Evolutionary conservation across 2,888 invertebrate species (phyloP).

Genomic region (Pseudanteris insignis): DNA sequence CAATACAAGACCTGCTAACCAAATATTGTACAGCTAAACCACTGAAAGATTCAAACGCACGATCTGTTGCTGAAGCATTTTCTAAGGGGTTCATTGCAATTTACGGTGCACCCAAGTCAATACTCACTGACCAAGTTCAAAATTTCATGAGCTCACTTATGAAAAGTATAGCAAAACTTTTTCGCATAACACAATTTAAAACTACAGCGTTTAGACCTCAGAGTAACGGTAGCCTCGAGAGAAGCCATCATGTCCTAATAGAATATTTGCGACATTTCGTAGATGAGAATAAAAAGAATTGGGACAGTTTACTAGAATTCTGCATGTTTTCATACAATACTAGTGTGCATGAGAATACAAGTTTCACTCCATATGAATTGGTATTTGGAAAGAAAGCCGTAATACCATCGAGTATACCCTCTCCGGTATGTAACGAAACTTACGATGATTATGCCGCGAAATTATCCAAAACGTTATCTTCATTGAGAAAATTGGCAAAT

Average conservation of each 20-base stretch:
- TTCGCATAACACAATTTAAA: background rate
- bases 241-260: background rate
- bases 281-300: background rate
- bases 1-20: constrained; percentile 1
- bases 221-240: constrained; percentile 1
- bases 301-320: constrained; percentile 1
- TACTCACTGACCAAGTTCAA: background rate
- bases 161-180: background rate
- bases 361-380: background rate
- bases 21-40: background rate
- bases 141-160: background rate
- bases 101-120: background rate
- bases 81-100: background rate
- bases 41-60: background rate
- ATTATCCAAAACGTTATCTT: background rate
- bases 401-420: background rate
- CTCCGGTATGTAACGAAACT: background rate
- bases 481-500: background rate
- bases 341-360: background rate
- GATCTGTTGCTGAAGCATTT: background rate
- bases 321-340: constrained; percentile 6
- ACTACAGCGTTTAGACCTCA: constrained; percentile 3
- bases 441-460: background rate
- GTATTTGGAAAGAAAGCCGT: background rate
- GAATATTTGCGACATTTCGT: constrained; percentile 2